These are phyloP conservation scores for Tolmerus cingulatus DNA, from an alignment of 2,888 invertebrate genomes.

Conservation along the genomic window DNA sequence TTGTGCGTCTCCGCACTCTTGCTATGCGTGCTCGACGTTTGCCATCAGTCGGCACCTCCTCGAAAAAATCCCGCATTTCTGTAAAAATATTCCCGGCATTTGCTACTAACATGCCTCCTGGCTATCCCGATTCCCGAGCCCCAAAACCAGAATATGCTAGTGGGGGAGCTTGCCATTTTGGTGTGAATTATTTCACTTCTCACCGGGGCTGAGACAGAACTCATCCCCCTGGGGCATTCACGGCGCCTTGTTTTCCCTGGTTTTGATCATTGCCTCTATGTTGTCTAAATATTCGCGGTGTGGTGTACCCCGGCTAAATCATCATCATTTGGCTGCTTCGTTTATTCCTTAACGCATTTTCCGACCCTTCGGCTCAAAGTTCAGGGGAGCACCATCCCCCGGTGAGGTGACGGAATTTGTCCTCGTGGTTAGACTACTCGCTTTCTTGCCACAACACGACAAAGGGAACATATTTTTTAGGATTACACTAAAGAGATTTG, in stretches of 20 bases:
- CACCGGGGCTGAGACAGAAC: neutral
- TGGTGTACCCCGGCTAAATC: slow-evolving; percentile 17
- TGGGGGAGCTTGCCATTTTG: slow-evolving; percentile 14
- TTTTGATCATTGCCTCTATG: slow-evolving; percentile 25
- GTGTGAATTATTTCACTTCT: slow-evolving; percentile 40
- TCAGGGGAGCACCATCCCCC: neutral
- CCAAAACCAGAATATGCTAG: neutral
- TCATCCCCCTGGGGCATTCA: neutral
- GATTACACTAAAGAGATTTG: slow-evolving; percentile 46
- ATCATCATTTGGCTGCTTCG: slow-evolving; percentile 40
- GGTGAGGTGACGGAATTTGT: slow-evolving; percentile 5
- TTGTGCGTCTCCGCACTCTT: neutral
- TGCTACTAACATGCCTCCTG: slow-evolving; percentile 32
- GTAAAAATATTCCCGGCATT: slow-evolving; percentile 32
- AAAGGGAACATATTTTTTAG: slow-evolving; percentile 44
- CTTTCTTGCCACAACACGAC: neutral
- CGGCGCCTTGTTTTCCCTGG: neutral
- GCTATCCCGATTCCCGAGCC: neutral
- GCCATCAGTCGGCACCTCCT: slow-evolving; percentile 15
- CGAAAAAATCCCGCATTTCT: slow-evolving; percentile 3
- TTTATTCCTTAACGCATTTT: slow-evolving; percentile 26
- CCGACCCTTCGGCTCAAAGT: neutral
- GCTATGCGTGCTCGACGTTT: slow-evolving; percentile 25
- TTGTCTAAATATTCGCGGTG: slow-evolving; percentile 27
- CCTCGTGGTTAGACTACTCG: neutral